Evolutionary conservation across 2,888 invertebrate species (phyloP), one percentile per base, ranked within the genome.

Genomic region (Temnothorax rugatulus): DNA sequence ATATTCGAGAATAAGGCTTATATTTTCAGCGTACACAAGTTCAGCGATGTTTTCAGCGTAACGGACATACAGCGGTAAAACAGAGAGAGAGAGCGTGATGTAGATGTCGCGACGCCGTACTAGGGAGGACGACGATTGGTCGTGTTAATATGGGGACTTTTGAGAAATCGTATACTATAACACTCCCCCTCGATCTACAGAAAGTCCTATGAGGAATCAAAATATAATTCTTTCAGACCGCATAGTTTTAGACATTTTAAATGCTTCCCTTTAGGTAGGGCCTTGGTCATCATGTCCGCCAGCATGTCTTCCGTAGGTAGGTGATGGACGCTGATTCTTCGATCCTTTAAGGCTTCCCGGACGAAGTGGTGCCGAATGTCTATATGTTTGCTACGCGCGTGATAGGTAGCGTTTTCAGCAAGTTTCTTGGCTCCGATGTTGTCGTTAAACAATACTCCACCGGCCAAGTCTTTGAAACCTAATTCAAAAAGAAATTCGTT

Each of bases 331-430:
- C 18, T 13, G 11, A 71, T 25, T 2, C 7, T 21, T 0, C n/a
- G 29, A 18, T 73, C 34, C 11, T n/a, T 15, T 3, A 73, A 1
- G 38, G 38, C 52, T 1, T 73, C 73, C 0, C 73, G 73, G 1
- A 73, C 21, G 21, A 73, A 73, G 34, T 73, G 57, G n/a, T 73
- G 54, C 21, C 73, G 15, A 4, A 73, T 8, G 11, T 57, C 73
- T 0, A 73, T 73, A n/a, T 73, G 73, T 4, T 73, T 73, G 18
- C 34, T 54, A 7, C 73, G 47, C 15, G 71, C n/a, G 5, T 41
- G 29, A 25, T 15, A 41, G 5, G 34, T 13, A 8, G 74, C 2
- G 15, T 57, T 74, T 2, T 13, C 59, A 0, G 59, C 57, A 4
- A 74, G 41, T 9, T 25, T 25, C 15, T 25, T 9, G 0, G 61